Percentiles rank a stretch among this genome's conserved stretches.
phyloP scores from a whole-genome alignment of 2,797 vertebrate species.

The Schizothorax lantsangensis region DNA sequence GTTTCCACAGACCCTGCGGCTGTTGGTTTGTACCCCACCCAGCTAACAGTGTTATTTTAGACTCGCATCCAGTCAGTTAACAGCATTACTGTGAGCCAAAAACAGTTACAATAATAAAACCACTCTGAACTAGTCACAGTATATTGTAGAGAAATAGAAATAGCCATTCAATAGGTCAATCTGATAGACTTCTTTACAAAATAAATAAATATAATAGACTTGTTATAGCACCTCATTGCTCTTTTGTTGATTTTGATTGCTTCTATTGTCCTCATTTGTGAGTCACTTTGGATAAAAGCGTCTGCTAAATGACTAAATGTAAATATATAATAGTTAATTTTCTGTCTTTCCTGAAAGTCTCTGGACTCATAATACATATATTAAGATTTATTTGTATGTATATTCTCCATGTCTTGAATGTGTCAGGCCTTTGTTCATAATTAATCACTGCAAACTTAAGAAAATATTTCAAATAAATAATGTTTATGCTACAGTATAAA shows the following conservation, averaged over 20 bases:
- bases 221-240: too few relatives aligned
- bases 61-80: background rate
- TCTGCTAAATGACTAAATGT: too few relatives aligned
- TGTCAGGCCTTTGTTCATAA: background rate
- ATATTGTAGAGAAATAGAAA: background rate
- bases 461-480: too few relatives aligned
- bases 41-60: conserved; percentile 1
- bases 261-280: too few relatives aligned
- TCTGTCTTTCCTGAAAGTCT: background rate
- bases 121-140: background rate
- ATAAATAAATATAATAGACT: too few relatives aligned
- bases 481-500: too few relatives aligned
- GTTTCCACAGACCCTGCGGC: background rate
- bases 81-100: background rate
- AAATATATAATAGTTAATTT: background rate
- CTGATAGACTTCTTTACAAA: background rate
- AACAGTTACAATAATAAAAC: background rate
- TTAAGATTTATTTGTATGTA: too few relatives aligned
- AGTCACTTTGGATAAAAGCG: too few relatives aligned
- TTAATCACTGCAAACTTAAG: background rate
- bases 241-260: too few relatives aligned
- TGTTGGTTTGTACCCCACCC: conserved; percentile 28
- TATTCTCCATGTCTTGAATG: background rate
- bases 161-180: background rate
- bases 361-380: too few relatives aligned